Evolutionary conservation across 2,888 invertebrate species (phyloP).

Genomic region (Eristalinus sepulchralis): DNA sequence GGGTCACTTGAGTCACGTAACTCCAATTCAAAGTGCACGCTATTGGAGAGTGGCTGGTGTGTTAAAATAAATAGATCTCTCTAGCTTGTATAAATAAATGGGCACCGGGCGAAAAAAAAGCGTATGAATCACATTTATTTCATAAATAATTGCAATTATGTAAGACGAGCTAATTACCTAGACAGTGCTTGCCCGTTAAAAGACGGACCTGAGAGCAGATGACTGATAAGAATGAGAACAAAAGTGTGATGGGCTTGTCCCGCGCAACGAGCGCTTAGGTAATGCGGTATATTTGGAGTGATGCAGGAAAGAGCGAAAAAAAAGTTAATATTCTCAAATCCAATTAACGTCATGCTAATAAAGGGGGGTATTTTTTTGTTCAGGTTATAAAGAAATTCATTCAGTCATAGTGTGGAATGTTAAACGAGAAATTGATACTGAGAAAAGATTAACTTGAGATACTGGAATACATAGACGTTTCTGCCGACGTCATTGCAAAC

Average conservation of each 20-base stretch:
- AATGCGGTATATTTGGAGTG: neutral
- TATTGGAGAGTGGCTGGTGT: neutral
- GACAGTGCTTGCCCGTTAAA: neutral
- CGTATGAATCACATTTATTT: conserved; percentile 11
- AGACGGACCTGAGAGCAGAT: conserved; percentile 4
- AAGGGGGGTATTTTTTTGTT: neutral
- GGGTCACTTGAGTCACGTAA: neutral
- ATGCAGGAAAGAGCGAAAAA: neutral
- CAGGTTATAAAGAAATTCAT: neutral
- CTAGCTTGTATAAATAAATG: neutral
- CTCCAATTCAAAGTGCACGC: neutral
- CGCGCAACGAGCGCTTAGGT: neutral
- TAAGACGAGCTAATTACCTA: conserved; percentile 24
- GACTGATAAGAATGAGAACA: conserved; percentile 19
- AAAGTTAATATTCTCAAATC: neutral
- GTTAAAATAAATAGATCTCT: neutral
- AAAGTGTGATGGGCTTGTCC: conserved; percentile 3
- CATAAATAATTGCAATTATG: conserved; percentile 8
- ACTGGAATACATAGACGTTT: no score
- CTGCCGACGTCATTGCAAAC: no score
- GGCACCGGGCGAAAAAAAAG: neutral
- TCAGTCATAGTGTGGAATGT: neutral
- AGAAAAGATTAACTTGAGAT: neutral
- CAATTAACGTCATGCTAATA: neutral
- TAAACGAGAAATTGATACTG: neutral